phyloP scores from a whole-genome alignment of 2,797 vertebrate genomes.

The Apogon hyalosoma region DNA sequence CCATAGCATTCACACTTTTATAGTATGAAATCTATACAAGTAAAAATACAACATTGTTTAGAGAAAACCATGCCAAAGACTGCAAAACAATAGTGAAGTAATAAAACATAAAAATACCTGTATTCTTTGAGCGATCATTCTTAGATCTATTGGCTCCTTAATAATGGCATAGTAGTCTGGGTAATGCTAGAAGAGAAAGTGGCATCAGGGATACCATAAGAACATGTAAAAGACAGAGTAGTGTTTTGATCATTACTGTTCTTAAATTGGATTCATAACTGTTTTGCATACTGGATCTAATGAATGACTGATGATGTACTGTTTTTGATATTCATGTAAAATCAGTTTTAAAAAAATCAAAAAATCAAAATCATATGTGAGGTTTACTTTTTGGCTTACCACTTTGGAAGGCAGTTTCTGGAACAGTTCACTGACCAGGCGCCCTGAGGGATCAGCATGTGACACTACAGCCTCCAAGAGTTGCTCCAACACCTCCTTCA shows the following conservation, averaged over 20 bases:
- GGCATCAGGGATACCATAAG: background rate
- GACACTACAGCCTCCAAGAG: conserved; percentile 94
- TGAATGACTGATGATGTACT: too few species aligned
- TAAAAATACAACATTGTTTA: conserved; percentile 2
- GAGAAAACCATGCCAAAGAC: background rate
- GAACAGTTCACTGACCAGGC: conserved; percentile 94
- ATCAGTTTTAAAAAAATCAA: too few species aligned
- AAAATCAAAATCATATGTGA: background rate
- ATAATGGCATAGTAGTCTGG: conserved; percentile 99
- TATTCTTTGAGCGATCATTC: conserved; percentile 95
- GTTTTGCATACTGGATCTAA: too few species aligned
- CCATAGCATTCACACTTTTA: conserved; percentile 95
- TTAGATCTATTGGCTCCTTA: conserved; percentile 98
- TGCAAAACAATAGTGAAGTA: background rate
- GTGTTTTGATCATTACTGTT: too few species aligned
- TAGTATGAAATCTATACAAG: conserved; percentile 89
- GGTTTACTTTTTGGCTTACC: conserved; percentile 79
- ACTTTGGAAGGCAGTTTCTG: conserved; percentile 99
- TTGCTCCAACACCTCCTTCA: conserved; percentile 96
- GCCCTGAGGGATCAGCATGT: conserved; percentile 92
- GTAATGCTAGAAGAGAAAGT: conserved; percentile 90
- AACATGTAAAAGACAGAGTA: background rate
- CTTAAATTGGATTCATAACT: too few species aligned
- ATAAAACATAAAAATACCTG: conserved; percentile 85
- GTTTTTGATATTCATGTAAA: too few species aligned